Evolutionary conservation across 2,888 invertebrate species (phyloP).

Genomic region (Phalera bucephala): DNA sequence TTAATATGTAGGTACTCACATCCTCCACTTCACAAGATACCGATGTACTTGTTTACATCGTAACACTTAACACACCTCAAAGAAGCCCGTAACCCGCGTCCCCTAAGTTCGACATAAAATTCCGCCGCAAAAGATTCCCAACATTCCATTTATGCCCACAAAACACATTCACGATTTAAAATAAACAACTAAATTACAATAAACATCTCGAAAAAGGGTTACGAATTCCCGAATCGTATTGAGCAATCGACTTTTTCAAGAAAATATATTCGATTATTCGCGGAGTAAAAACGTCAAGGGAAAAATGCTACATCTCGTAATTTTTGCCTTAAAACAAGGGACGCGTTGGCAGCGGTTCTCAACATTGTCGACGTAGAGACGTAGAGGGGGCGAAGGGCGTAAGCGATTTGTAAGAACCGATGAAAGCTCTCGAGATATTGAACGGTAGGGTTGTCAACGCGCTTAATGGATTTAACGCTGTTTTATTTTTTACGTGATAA

Average conservation of each 20-base stretch:
- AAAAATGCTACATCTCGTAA: constrained; percentile 47
- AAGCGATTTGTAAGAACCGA: constrained; percentile 77
- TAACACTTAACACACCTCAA: too few relatives aligned
- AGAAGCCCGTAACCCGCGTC: too few relatives aligned
- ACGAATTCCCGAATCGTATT: constrained; percentile 21
- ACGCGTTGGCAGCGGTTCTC: constrained; percentile 38
- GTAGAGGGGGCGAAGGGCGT: constrained; percentile 29
- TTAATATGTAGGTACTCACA: too few relatives aligned
- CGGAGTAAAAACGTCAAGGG: constrained; percentile 16
- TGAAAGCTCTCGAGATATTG: constrained; percentile 74
- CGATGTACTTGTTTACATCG: too few relatives aligned
- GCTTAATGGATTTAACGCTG: constrained; percentile 47
- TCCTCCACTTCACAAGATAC: too few relatives aligned
- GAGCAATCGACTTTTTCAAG: constrained; percentile 24
- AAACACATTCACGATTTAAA: constrained; percentile 17
- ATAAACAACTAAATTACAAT: constrained; percentile 12
- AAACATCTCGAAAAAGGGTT: constrained; percentile 24
- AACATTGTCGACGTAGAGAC: constrained; percentile 32
- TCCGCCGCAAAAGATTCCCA: constrained; percentile 1
- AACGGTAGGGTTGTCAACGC: constrained; percentile 65
- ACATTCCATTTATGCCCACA: constrained; percentile 1
- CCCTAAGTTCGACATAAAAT: background rate
- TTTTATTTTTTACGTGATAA: constrained; percentile 32
- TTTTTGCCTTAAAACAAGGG: constrained; percentile 54
- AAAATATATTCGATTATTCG: constrained; percentile 2